phyloP scores from a whole-genome alignment of 2,113 vertebrate species.

The Antennarius striatus region DNA sequence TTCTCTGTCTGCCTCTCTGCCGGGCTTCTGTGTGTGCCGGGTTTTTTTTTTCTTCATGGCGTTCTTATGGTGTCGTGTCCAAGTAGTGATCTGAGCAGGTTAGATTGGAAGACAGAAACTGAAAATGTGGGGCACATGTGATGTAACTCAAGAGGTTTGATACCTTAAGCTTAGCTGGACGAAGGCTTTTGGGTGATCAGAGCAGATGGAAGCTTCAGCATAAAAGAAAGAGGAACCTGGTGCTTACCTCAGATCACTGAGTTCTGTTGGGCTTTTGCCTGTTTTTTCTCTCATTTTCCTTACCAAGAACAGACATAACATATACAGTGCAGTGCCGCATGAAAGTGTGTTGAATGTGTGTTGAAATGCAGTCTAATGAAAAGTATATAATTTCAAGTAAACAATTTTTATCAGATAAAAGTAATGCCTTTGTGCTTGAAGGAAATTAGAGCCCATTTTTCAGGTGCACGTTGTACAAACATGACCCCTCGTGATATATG shows the following conservation, averaged over 20 bases:
- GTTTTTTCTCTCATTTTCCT: too few species aligned
- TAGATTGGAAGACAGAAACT: conserved; percentile 40
- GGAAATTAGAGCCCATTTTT: too few species aligned
- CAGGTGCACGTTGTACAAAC: too few species aligned
- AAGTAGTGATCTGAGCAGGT: conserved; percentile 65
- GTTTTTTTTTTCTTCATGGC: conserved; percentile 62
- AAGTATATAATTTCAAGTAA: too few species aligned
- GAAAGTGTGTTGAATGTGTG: not conserved
- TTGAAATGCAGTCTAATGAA: not conserved
- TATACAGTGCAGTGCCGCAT: not conserved
- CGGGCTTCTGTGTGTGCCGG: conserved; percentile 62
- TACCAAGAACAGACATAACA: too few species aligned
- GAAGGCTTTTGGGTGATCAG: conserved; percentile 6
- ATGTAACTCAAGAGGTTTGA: conserved; percentile 22
- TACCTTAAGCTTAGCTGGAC: conserved; percentile 5
- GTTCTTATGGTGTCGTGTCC: conserved; percentile 62
- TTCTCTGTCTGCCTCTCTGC: conserved; percentile 72
- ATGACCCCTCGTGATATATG: too few species aligned
- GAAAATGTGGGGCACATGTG: conserved; percentile 22
- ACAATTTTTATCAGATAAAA: too few species aligned
- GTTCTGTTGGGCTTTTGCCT: not conserved
- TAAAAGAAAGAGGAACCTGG: not conserved
- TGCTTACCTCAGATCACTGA: not conserved
- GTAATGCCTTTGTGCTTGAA: too few species aligned
- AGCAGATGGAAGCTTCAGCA: conserved; percentile 14